A percentile compares a stretch with the other conserved stretches of the same genome.
Conservation (phyloP, 2,888 invertebrate species). For the Cephus pygmeus region DNA sequence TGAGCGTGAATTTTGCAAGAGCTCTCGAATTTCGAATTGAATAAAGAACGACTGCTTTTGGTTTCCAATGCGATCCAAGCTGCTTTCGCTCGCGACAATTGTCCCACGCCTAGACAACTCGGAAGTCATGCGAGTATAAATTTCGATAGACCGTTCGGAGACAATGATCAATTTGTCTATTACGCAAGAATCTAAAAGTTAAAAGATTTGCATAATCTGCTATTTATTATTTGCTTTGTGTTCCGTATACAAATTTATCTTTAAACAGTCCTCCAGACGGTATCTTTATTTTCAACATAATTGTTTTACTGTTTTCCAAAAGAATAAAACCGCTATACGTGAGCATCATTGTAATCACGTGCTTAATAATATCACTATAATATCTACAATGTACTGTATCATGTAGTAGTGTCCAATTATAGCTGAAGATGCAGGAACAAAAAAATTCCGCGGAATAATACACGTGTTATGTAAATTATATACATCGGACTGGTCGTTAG, state of each 20-base stretch:
- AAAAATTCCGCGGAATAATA: background rate
- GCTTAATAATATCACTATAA: background rate
- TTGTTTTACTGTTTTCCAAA: background rate
- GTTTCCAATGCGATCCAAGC: background rate
- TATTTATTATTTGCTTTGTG: background rate
- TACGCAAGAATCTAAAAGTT: background rate
- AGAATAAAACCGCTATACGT: background rate
- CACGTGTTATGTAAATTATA: background rate
- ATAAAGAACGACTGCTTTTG: conserved; percentile 3
- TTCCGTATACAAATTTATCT: background rate
- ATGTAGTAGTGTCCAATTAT: background rate
- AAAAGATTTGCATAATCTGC: background rate
- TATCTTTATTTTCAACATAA: background rate
- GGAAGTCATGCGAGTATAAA: background rate
- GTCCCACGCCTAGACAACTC: background rate
- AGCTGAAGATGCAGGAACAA: background rate
- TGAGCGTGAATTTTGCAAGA: conserved; percentile 37
- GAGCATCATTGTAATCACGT: background rate
- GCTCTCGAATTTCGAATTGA: conserved; percentile 30
- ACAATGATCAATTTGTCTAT: background rate
- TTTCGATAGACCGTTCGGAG: background rate
- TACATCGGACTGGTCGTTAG: background rate
- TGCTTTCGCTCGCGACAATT: background rate
- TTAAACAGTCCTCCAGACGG: background rate
- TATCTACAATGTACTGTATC: background rate